Percentiles rank a stretch among this genome's conserved stretches.
Evolutionary conservation across 2,113 vertebrate genomes (phyloP).

Genomic region (Pollimyrus isidori): DNA sequence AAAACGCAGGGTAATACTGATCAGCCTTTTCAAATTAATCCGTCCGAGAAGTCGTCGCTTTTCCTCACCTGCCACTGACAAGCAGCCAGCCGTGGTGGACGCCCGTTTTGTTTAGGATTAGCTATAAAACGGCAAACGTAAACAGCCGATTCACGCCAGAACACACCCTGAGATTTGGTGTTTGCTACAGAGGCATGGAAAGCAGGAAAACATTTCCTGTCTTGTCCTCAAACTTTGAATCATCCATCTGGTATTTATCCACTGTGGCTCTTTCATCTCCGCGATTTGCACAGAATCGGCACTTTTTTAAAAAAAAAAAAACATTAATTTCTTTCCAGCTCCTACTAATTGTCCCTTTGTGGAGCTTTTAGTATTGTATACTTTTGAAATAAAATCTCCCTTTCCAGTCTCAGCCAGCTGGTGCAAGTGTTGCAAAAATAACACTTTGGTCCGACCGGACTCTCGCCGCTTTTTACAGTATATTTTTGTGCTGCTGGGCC

Average conservation of each 20-base stretch:
- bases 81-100: neutral
- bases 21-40: neutral
- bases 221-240: neutral
- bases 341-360: neutral
- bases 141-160: neutral
- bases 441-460: neutral
- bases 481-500: neutral
- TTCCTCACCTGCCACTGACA: neutral
- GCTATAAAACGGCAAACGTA: neutral
- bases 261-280: neutral
- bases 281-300: neutral
- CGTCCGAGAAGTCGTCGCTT: neutral
- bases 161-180: neutral
- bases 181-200: neutral
- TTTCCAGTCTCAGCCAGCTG: neutral
- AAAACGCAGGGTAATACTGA: neutral
- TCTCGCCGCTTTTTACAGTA: neutral
- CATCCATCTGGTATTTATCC: constrained; percentile 1
- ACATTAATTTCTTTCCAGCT: neutral
- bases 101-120: neutral
- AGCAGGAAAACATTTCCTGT: neutral
- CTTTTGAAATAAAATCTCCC: neutral
- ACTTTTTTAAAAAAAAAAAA: neutral
- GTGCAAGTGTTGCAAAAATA: neutral
- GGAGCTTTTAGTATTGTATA: neutral